Conservation (phyloP, 2,113 vertebrate species). For the Lethenteron reissneri region DNA sequence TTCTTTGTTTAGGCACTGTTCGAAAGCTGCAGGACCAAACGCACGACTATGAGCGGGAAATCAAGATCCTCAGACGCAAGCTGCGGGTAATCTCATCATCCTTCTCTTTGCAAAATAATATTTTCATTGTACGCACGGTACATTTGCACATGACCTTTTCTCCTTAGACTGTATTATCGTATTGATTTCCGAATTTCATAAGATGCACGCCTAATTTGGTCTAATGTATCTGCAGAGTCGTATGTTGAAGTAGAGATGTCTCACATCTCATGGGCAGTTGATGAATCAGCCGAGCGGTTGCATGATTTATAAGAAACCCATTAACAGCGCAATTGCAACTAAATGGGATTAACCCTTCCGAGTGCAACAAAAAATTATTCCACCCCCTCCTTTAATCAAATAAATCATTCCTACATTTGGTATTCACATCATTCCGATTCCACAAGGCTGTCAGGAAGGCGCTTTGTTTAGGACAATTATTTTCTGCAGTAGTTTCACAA, state of each 20-base stretch:
- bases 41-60: slow-evolving; percentile 84
- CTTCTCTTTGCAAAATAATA: neutral
- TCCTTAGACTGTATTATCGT: neutral
- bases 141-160: neutral
- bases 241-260: neutral
- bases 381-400: too few species aligned
- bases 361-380: too few species aligned
- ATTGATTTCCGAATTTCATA: neutral
- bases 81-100: slow-evolving; percentile 37
- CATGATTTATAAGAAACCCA: too few species aligned
- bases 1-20: slow-evolving; percentile 42
- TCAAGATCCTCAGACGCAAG: slow-evolving; percentile 71
- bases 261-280: too few species aligned
- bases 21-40: slow-evolving; percentile 91
- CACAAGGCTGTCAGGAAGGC: too few species aligned
- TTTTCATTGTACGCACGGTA: neutral
- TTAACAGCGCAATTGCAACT: too few species aligned
- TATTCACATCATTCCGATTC: too few species aligned
- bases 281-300: too few species aligned
- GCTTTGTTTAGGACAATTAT: too few species aligned
- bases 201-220: slow-evolving; percentile 11
- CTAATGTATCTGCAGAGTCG: slow-evolving; percentile 7
- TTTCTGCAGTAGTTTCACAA: too few species aligned
- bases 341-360: too few species aligned
- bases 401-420: too few species aligned